Base-by-base conservation (phyloP, 2,113 vertebrate species). In the Oryzias woworae region DNA sequence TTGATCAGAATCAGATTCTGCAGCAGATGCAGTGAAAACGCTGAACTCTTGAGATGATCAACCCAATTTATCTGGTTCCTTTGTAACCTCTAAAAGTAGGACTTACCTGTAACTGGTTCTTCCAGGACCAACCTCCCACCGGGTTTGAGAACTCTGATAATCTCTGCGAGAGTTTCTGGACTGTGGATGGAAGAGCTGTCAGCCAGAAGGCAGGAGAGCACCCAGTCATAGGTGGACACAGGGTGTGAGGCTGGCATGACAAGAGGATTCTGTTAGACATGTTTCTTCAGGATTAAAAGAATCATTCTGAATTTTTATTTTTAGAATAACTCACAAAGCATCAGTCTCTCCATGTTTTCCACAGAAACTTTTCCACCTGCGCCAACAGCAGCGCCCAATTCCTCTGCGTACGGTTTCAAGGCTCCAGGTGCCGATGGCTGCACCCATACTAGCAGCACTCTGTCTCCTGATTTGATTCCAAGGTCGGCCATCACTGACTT, bases 71-170 rank as follows among this genome's bases (percentile, higher is more conserved):
- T 1, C 16, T 16, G 15, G 16, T 4, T 15, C 15, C 5, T 17
- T 16, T 14, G 14, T 3, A 45, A 44, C 42, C 44, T 15, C 16
- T 17, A 45, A 45, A 45, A 5, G 14, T 14, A 3, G 5, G 15
- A 17, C 14, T 47, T 46, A 90, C 90, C 77, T 67, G 93, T 86
- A n/a, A 96, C 89, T 0, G 88, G 92, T 62, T 98, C 96, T 22
- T 91, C 94, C 60, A 99, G 88, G 42, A 97, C 68, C 12, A 99
- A 75, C 36, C 83, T 91, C 3, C 95, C 96, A 0, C 94, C 95
- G 0, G 96, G 96, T 66, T 93, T 95, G 10, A 96, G 91, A 48
- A 98, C 89, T 53, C 93, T 91, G 73, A 94, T 95, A 22, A 96
- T 87, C 71, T 98, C 97, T 0, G 90, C 95, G 68, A 99, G 84